These are phyloP conservation scores for Catamblyrhynchus diadema DNA, from an alignment of 2,797 vertebrate genomes.

Conservation along the genomic window DNA sequence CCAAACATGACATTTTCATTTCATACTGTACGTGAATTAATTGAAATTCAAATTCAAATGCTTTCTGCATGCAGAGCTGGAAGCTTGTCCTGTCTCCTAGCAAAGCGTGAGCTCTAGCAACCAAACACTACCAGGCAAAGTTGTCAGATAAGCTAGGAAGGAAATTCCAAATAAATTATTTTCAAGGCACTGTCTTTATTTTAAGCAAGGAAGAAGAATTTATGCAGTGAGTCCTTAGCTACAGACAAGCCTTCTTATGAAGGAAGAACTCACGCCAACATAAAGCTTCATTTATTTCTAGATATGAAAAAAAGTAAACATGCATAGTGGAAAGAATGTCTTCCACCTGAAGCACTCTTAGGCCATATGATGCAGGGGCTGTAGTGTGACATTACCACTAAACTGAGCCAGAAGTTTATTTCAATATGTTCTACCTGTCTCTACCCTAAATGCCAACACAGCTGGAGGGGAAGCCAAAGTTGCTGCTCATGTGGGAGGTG, in stretches of 20 bases:
- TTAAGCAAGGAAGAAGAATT: slow-evolving; percentile 7
- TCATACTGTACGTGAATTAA: slow-evolving; percentile 25
- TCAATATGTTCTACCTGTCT: neutral
- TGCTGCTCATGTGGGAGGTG: neutral
- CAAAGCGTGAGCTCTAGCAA: neutral
- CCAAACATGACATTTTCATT: slow-evolving; percentile 47
- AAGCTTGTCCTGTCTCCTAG: slow-evolving; percentile 49
- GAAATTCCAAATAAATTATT: slow-evolving; percentile 32
- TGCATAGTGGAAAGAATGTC: neutral
- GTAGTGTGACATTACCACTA: neutral
- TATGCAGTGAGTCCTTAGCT: neutral
- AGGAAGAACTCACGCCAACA: neutral
- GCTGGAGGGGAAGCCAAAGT: neutral
- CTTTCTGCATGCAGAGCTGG: slow-evolving; percentile 29
- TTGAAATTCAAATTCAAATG: slow-evolving; percentile 34
- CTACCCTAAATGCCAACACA: neutral
- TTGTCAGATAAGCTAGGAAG: slow-evolving; percentile 18
- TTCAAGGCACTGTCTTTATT: slow-evolving; percentile 20
- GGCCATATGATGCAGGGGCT: neutral
- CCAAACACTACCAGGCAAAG: neutral
- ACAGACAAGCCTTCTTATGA: neutral
- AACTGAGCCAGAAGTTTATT: slow-evolving; percentile 18
- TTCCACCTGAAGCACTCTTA: slow-evolving; percentile 2
- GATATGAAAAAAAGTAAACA: neutral
- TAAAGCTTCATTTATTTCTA: neutral